Conservation (phyloP, 1,140 invertebrate species). For the Hylyphantes graminicola region DNA sequence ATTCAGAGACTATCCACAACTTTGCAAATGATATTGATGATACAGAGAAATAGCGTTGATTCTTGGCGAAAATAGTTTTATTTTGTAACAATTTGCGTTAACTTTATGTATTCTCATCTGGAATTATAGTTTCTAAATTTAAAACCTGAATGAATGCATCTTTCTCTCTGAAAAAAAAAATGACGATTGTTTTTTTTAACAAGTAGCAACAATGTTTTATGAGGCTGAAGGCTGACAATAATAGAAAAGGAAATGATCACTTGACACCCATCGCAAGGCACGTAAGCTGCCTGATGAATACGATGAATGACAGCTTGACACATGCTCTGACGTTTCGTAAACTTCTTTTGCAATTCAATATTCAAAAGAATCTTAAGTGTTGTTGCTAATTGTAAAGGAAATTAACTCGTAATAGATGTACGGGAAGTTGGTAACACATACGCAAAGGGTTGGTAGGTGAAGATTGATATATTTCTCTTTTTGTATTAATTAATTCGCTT, state of each 20-base stretch:
- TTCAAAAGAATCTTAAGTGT: too few species aligned
- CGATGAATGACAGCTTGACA: slow-evolving; percentile 6
- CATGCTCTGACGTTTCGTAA: too few species aligned
- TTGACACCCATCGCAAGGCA: slow-evolving; percentile 24
- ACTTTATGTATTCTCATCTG: neutral
- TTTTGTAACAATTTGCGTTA: neutral
- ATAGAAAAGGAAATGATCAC: slow-evolving; percentile 36
- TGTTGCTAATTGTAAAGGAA: too few species aligned
- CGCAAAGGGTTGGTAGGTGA: too few species aligned
- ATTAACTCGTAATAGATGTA: too few species aligned
- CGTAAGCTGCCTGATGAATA: slow-evolving; percentile 22
- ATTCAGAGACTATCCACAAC: too few species aligned
- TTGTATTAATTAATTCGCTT: too few species aligned
- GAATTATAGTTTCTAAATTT: neutral
- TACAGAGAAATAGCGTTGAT: neutral
- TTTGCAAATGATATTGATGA: too few species aligned
- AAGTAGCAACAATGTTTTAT: slow-evolving; percentile 14
- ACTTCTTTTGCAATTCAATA: too few species aligned
- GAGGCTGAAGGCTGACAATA: slow-evolving; percentile 33
- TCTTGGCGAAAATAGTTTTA: neutral
- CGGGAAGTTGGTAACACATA: too few species aligned
- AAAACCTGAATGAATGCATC: neutral
- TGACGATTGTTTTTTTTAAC: slow-evolving; percentile 11
- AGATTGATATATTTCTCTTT: too few species aligned
- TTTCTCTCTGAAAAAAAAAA: too few species aligned